These are phyloP conservation scores for Atrina japonica DNA, from an alignment of 2,888 invertebrate genomes.

Conservation along the genomic window DNA sequence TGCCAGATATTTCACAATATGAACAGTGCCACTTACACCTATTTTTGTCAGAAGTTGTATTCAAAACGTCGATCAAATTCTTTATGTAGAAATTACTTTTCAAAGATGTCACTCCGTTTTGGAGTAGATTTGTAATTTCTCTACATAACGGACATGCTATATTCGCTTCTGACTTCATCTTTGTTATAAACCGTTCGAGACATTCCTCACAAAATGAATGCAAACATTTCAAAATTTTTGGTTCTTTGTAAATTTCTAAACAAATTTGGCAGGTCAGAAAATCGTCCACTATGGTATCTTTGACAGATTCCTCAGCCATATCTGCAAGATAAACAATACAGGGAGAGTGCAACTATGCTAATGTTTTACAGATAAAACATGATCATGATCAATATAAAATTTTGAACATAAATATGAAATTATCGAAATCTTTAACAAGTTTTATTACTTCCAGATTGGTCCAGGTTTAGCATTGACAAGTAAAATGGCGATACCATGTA, in stretches of 20 bases:
- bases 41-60: not conserved
- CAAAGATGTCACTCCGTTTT: not conserved
- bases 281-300: no score
- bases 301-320: no score
- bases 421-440: no score
- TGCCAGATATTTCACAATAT: not conserved
- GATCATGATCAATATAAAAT: no score
- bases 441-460: no score
- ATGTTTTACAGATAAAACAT: no score
- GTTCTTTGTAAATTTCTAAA: constrained; percentile 4
- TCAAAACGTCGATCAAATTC: constrained; percentile 3
- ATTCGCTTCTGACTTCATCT: not conserved
- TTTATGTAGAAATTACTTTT: constrained; percentile 15
- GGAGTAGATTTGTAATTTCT: not conserved
- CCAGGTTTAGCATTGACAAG: no score
- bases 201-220: constrained; percentile 11
- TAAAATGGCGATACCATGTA: no score
- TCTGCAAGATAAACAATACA: no score
- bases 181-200: not conserved
- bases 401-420: no score
- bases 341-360: no score
- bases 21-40: not conserved
- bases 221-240: constrained; percentile 2
- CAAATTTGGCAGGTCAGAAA: not conserved
- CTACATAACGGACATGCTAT: not conserved